Evolutionary conservation across 2,113 vertebrate genomes (phyloP).

Genomic region (Syngnathus typhle): DNA sequence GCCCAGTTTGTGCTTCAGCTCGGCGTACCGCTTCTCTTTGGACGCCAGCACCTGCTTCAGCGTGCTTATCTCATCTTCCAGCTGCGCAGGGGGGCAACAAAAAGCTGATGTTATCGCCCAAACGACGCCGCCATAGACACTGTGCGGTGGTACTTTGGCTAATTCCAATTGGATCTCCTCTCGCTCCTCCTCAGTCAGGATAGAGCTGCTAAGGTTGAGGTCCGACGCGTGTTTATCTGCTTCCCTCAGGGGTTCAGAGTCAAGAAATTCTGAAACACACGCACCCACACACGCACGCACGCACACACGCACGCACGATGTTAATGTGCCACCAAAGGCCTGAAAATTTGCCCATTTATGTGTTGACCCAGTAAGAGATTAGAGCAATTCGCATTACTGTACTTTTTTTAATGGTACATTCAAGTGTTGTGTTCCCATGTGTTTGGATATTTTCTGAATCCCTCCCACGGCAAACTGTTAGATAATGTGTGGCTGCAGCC

Average conservation of each 20-base stretch:
- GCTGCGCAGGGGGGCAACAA: slow-evolving; percentile 37
- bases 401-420: background rate
- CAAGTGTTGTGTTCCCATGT: background rate
- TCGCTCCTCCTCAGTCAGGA: slow-evolving; percentile 86
- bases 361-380: background rate
- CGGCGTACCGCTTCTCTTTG: slow-evolving; percentile 88
- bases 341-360: background rate
- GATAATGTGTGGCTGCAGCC: slow-evolving; percentile 36
- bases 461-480: slow-evolving; percentile 28
- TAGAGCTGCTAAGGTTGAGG: slow-evolving; percentile 72
- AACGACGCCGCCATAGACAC: too few relatives aligned
- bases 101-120: background rate
- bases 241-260: slow-evolving; percentile 78
- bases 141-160: slow-evolving; percentile 73
- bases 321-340: background rate
- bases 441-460: background rate
- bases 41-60: slow-evolving; percentile 87
- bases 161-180: slow-evolving; percentile 85
- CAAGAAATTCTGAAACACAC: slow-evolving; percentile 75
- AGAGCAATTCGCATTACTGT: background rate
- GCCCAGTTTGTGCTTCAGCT: slow-evolving; percentile 90
- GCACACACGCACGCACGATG: background rate
- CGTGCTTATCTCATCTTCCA: slow-evolving; percentile 94
- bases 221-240: slow-evolving; percentile 81
- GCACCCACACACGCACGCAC: background rate